Evolutionary conservation across 2,797 vertebrate species (phyloP).

Genomic region (Podarcis lilfordi): DNA sequence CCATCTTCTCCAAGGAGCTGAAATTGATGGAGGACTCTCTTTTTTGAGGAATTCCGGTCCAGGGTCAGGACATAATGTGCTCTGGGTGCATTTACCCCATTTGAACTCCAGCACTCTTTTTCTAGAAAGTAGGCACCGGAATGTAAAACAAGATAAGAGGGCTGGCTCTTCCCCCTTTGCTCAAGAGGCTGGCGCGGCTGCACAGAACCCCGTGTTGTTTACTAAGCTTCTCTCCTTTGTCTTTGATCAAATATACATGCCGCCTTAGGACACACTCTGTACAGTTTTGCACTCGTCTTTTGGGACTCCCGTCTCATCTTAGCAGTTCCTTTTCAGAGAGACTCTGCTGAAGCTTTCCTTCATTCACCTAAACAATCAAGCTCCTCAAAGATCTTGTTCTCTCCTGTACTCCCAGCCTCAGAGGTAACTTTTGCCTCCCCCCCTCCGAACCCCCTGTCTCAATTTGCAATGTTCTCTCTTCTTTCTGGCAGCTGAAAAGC

Average conservation of each 20-base stretch:
- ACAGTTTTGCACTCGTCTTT: slow-evolving; percentile 2
- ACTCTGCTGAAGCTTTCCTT: not conserved
- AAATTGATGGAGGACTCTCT: no score
- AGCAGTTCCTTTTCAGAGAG: not conserved
- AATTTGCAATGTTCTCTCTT: not conserved
- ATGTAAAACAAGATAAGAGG: not conserved
- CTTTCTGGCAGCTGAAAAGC: not conserved
- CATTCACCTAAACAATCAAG: not conserved
- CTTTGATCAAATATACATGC: not conserved
- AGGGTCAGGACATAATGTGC: no score
- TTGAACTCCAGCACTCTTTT: not conserved
- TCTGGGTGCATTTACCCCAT: not conserved
- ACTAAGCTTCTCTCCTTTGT: not conserved
- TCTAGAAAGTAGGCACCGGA: not conserved
- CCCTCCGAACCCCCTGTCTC: not conserved
- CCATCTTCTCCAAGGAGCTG: no score
- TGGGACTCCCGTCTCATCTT: not conserved
- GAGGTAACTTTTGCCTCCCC: no score
- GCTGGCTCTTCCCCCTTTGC: not conserved
- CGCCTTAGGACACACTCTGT: not conserved
- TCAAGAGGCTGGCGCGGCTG: not conserved
- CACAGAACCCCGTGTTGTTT: not conserved
- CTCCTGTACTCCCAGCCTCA: not conserved
- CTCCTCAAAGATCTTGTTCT: rapidly evolving
- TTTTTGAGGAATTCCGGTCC: no score